Evolutionary conservation across 1,140 invertebrate genomes (phyloP), one percentile per base, ranked within the genome.

Genomic region (Melitaea cinxia): DNA sequence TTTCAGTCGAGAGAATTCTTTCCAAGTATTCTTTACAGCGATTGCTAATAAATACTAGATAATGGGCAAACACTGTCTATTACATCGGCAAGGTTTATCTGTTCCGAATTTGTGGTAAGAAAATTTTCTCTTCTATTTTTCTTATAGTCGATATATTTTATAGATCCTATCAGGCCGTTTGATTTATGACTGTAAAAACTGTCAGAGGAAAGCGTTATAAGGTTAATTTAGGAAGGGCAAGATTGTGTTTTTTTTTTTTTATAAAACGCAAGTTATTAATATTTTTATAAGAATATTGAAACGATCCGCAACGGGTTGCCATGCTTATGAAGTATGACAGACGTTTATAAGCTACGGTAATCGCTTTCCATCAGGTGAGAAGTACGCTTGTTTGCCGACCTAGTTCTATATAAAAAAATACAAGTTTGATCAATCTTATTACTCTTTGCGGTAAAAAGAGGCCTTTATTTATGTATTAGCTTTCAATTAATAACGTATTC

Each of bases 11-110:
- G 5, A 42, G 37, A 42, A 42, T 42, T 42, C 37, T 42, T 9
- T 2, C 37, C 37, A 14, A 42, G 23, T 23, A 37, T 57, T 24
- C 37, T 56, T 42, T 37, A 14, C 37, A 21, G 53, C 33, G 33
- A 42, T 42, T 14, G 55, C 37, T 30, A 57, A 57, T 57, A 57
- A 57, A 57, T 45, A 57, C 55, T 23, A 57, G 55, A 57, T 57
- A 57, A 57, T 57, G 55, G 55, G 19, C 30, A 15, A 45, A 28
- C 37, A 57, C 55, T 57, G 55, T 57, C 55, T 57, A 57, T 57
- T 57, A 57, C 55, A 24, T 45, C 37, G 37, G 37, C 15, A n/a
- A 45, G 55, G 12, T 45, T 57, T 57, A 57, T 45, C 55, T 37
- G 15, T 15, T 33, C 26, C 15, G 37, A 26, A 42, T 57, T 57